Evolutionary conservation across 2,888 invertebrate species (phyloP), one percentile per base, ranked within the genome.

Genomic region (Tenthredo scrophulariae): DNA sequence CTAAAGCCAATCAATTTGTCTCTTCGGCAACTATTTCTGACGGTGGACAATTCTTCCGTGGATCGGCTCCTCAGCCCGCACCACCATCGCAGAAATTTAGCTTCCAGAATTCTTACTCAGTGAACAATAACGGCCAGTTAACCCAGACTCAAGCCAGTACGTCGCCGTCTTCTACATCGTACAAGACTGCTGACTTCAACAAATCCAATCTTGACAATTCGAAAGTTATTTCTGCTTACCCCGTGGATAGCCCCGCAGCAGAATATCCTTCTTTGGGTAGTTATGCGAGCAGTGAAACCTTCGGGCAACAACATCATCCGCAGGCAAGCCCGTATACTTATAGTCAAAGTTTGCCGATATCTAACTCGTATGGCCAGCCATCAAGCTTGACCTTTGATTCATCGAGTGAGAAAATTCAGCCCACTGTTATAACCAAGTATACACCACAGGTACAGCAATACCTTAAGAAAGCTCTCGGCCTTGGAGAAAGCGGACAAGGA

Each of bases 241-340:
- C 89, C 26, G 87, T 91, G 0, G 89, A 89, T 79, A 90, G 90
- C 40, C 88, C 92, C 0, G 90, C 91, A 86, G 85, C 92, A 0
- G 92, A 92, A 29, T 92, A 92, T 84, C 46, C 65, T 18, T 26
- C 83, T 29, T 37, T 46, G 67, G 58, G 22, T 15, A 70, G 67
- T 46, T 88, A 89, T 29, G 85, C 89, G 3, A 86, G 87, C 1
- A 26, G 67, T 18, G 29, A n/a, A 67, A 22, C 26, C 50, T 83
- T 26, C 83, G 83, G 13, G 18, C 46, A n/a, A 80, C 6, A 33
- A 15, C 4, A 58, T 2, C 86, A 89, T 7, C 33, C 88, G n/a
- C 29, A 46, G 2, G 33, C 86, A n/a, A 7, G 84, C 13, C 54
- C 62, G 22, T 72, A 18, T 5, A 88, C 89, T 0, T 83, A 46